Percentiles rank a stretch among this genome's conserved stretches.
Conservation (phyloP, 2,888 invertebrate genomes). For the Physocephala rufipes region DNA sequence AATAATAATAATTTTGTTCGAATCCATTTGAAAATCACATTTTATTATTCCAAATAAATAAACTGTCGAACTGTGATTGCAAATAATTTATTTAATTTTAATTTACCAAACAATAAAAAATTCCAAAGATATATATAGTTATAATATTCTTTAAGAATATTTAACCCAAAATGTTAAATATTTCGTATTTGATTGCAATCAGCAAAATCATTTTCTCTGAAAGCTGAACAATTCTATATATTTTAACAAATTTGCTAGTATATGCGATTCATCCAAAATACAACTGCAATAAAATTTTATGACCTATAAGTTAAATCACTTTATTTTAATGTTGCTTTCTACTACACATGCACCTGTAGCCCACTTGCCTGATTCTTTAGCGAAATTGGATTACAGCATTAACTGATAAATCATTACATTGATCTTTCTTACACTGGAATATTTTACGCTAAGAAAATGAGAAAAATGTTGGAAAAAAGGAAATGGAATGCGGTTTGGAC, state of each 20-base stretch:
- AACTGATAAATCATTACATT: neutral
- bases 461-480: neutral
- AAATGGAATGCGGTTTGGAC: neutral
- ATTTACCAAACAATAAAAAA: too few relatives aligned
- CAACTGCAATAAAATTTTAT: slow-evolving; percentile 5
- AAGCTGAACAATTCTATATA: too few relatives aligned
- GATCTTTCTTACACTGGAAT: neutral
- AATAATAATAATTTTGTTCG: too few relatives aligned
- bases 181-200: too few relatives aligned
- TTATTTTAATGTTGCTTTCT: neutral
- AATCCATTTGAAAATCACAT: too few relatives aligned
- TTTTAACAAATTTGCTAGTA: too few relatives aligned
- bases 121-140: neutral
- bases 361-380: neutral
- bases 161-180: neutral
- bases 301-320: neutral
- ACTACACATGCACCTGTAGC: neutral
- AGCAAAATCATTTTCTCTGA: too few relatives aligned
- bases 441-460: neutral
- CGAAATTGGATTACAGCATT: neutral
- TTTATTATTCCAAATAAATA: too few relatives aligned
- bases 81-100: neutral
- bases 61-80: neutral
- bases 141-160: neutral
- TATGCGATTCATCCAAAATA: too few relatives aligned